Evolutionary conservation across 2,888 invertebrate species (phyloP).

Genomic region (Agrochola lychnidis): DNA sequence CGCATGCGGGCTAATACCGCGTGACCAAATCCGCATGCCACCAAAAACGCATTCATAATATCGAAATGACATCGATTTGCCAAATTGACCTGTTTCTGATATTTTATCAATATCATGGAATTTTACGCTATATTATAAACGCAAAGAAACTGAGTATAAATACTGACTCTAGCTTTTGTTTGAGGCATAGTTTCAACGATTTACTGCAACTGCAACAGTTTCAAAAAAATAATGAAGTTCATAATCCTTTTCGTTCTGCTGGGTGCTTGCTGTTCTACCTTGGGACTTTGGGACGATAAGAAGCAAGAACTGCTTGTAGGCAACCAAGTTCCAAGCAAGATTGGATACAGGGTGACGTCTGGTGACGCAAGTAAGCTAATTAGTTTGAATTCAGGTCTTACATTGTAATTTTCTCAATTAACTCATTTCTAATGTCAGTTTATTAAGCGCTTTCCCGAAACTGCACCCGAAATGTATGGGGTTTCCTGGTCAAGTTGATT

Average conservation of each 20-base stretch:
- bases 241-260: conserved; percentile 13
- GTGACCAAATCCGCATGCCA: neutral
- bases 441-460: neutral
- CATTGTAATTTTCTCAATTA: neutral
- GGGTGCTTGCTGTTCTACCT: neutral
- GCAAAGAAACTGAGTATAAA: too few species aligned
- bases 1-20: neutral
- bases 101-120: too few species aligned
- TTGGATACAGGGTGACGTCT: neutral
- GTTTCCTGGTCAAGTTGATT: neutral
- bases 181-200: too few species aligned
- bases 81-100: too few species aligned
- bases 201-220: too few species aligned
- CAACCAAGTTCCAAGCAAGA: neutral
- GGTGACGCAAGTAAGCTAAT: neutral
- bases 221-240: conserved; percentile 19
- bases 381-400: neutral
- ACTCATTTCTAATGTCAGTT: neutral
- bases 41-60: neutral
- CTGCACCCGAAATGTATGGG: neutral
- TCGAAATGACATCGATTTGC: conserved; percentile 10
- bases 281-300: accelerated
- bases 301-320: neutral
- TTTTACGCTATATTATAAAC: too few species aligned
- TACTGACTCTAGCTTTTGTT: too few species aligned